These are phyloP conservation scores for Alcedo atthis DNA, from an alignment of 2,797 vertebrate genomes.

Conservation along the genomic window DNA sequence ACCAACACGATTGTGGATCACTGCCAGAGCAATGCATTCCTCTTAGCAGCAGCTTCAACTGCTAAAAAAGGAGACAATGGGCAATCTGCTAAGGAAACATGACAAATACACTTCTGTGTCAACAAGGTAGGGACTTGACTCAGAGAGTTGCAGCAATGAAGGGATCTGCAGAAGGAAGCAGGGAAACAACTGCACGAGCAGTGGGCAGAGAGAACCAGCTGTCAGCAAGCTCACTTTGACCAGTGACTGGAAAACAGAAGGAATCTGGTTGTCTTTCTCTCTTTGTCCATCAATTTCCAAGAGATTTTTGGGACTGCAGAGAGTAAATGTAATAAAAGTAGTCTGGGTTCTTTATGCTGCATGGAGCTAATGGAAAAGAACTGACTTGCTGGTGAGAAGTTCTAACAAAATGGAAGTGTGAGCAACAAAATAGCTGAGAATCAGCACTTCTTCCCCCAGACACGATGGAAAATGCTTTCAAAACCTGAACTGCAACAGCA, in stretches of 20 bases:
- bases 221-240: background rate
- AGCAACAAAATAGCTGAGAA: background rate
- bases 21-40: background rate
- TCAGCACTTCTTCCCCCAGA: background rate
- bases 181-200: fast-evolving
- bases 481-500: constrained; percentile 20
- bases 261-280: background rate
- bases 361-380: background rate
- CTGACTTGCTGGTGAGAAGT: background rate
- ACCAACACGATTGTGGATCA: background rate
- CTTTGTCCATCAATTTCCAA: background rate
- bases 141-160: background rate
- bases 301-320: background rate
- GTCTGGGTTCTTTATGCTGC: background rate
- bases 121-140: background rate
- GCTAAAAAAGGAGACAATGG: background rate
- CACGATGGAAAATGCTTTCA: background rate
- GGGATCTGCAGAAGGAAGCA: background rate
- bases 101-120: background rate
- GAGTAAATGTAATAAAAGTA: background rate
- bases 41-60: background rate
- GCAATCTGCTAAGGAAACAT: background rate
- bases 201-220: background rate
- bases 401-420: background rate
- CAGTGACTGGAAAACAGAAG: background rate